Conservation (phyloP, 1,140 invertebrate genomes). For the Bombus confusus region DNA sequence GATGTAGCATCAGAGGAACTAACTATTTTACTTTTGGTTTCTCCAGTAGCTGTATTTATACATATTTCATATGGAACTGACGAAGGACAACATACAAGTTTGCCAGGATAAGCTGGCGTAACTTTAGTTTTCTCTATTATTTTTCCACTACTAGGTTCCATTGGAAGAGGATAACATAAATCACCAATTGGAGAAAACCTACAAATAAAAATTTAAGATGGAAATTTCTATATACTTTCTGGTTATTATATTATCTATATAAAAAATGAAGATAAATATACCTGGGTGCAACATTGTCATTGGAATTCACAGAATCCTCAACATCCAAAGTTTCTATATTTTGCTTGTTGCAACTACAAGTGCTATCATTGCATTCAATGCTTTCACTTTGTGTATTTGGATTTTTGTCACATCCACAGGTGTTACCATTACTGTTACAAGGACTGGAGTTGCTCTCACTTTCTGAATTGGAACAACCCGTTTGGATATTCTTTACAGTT, state of each 20-base stretch:
- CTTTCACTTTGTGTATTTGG: background rate
- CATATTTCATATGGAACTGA: conserved; percentile 42
- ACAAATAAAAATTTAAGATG: background rate
- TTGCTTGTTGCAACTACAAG: conserved; percentile 34
- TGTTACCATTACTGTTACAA: background rate
- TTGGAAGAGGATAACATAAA: conserved; percentile 48
- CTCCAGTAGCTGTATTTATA: conserved; percentile 39
- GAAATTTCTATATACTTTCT: background rate
- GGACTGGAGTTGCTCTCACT: background rate
- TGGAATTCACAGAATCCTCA: background rate
- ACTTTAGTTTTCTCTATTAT: conserved; percentile 49
- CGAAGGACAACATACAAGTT: conserved; percentile 40
- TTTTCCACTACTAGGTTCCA: conserved; percentile 14
- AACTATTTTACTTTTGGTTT: background rate
- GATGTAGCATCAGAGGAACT: background rate
- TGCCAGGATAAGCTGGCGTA: conserved; percentile 61
- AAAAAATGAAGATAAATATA: conserved; percentile 10
- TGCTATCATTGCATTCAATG: background rate
- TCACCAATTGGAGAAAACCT: conserved; percentile 63
- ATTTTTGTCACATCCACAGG: background rate
- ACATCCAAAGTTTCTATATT: conserved; percentile 22
- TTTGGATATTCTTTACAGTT: background rate
- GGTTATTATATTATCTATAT: background rate
- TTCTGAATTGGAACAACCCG: background rate
- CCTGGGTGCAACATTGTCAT: conserved; percentile 55